Conservation (phyloP, 2,888 invertebrate species). For the Loripinus fragilis region DNA sequence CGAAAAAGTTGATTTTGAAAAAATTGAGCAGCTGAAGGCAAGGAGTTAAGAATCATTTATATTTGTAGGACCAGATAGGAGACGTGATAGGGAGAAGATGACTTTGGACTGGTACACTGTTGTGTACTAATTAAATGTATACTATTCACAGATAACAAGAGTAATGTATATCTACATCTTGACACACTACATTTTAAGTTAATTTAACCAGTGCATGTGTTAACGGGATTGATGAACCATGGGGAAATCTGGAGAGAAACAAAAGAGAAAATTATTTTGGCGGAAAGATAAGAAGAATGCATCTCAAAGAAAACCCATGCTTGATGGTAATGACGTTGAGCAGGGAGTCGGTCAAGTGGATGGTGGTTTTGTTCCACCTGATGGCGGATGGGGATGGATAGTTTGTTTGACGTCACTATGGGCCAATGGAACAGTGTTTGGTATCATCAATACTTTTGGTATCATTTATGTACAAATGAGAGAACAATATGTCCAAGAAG, state of each 20-base stretch:
- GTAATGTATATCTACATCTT: background rate
- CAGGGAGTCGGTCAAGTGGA: conserved; percentile 19
- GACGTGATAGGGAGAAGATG: too few relatives aligned
- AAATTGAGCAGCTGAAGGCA: too few relatives aligned
- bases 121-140: background rate
- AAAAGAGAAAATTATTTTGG: conserved; percentile 33
- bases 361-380: conserved; percentile 68
- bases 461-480: conserved; percentile 87
- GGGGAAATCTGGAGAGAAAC: conserved; percentile 46
- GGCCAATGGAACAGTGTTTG: conserved; percentile 95
- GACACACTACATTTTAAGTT: background rate
- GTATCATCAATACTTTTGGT: conserved; percentile 95
- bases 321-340: conserved; percentile 34
- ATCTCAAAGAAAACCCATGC: conserved; percentile 4
- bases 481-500: conserved; percentile 86
- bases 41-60: too few relatives aligned
- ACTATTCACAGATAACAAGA: background rate
- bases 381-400: conserved; percentile 93
- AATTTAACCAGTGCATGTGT: background rate
- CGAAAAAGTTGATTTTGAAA: too few relatives aligned
- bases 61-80: too few relatives aligned
- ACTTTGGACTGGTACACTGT: background rate
- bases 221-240: conserved; percentile 14
- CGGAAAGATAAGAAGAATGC: conserved; percentile 23
- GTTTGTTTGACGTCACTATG: conserved; percentile 93